Evolutionary conservation across 2,888 invertebrate genomes (phyloP), one percentile per base, ranked within the genome.

Genomic region (Diadegma fenestrale): DNA sequence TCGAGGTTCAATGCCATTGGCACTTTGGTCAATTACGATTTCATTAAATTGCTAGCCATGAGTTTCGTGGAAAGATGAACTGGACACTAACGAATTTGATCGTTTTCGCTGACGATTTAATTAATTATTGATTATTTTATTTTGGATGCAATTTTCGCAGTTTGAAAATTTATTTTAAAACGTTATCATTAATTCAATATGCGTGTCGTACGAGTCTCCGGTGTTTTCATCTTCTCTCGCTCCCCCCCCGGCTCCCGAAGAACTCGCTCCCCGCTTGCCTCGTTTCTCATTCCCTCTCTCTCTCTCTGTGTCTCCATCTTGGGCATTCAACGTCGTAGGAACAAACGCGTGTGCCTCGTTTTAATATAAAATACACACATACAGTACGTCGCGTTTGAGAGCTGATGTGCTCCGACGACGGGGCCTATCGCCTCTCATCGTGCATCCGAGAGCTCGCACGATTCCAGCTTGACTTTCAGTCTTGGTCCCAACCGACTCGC

Each of bases 391-490:
- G 58, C 30, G 72, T 58, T 51, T 33, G 72, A 58, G 58, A 58
- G 58, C 22, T 58, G 54, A 63, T 45, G 22, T 48, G 43, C 26
- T 58, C 58, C 22, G 12, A 14, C 26, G 51, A 54, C 63, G 66
- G 68, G 54, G 69, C 51, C 17, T 43, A 71, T 69, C 61, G 63
- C 37, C 58, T 51, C 71, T 54, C 69, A 41, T 63, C 71, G 22
- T 41, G 41, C 71, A 43, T 19, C 83, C 63, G 45, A 66, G 66
- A 4, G 58, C 66, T 5, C 51, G 17, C 68, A 48, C 68, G 33
- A 69, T 63, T 73, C 48, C 26, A 77, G 77, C 73, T 69, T 63
- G 63, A 78, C 78, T 84, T 68, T 84, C 80, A 81, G 84, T 84
- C 80, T 84, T 54, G 37, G 66, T 61, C 73, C 71, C 64, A 45